Conservation (phyloP, 2,113 vertebrate genomes). For the Psilopsiagon aymara region DNA sequence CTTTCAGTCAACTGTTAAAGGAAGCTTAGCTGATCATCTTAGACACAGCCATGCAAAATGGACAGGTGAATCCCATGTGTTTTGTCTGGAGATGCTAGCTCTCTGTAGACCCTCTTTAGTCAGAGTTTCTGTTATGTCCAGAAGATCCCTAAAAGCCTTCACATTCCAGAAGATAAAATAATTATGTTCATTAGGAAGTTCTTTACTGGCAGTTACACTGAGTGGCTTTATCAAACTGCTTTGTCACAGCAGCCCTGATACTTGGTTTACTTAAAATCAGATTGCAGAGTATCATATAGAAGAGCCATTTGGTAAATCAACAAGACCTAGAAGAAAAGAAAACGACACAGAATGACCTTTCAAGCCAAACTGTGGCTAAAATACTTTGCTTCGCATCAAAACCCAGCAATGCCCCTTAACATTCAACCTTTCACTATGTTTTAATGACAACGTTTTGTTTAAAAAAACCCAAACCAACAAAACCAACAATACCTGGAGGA, state of each 20-base stretch:
- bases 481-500: background rate
- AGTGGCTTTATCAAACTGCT: background rate
- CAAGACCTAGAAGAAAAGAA: background rate
- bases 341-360: slow-evolving; percentile 22
- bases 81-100: background rate
- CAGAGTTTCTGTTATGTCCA: background rate
- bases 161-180: slow-evolving; percentile 14
- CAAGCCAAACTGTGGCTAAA: background rate
- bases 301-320: slow-evolving; percentile 1
- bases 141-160: background rate
- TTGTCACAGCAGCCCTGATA: slow-evolving; percentile 29
- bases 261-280: slow-evolving; percentile 48
- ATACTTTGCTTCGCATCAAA: background rate
- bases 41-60: background rate
- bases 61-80: background rate
- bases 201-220: slow-evolving; percentile 30
- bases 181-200: background rate
- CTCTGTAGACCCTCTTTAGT: background rate
- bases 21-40: background rate
- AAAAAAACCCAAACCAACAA: background rate
- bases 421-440: background rate
- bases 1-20: background rate
- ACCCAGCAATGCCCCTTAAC: background rate
- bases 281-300: slow-evolving; percentile 26
- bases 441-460: background rate